These are phyloP conservation scores for Saccostrea echinata DNA, from an alignment of 1,140 invertebrate genomes.

Conservation along the genomic window DNA sequence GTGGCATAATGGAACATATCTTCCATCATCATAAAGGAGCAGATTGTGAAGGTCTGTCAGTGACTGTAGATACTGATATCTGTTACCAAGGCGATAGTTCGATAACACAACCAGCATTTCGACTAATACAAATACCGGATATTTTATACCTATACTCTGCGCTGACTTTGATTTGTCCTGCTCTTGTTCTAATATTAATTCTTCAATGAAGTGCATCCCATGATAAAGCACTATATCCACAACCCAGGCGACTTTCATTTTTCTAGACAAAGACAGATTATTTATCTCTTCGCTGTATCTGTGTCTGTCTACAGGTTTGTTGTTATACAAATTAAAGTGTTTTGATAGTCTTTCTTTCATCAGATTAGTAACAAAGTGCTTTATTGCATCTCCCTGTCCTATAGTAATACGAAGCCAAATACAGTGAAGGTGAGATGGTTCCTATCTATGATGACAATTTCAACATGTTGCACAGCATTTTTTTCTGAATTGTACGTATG, in stretches of 20 bases:
- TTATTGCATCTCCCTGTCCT: no score
- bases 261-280: no score
- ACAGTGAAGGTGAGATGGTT: background rate
- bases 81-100: background rate
- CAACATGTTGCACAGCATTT: no score
- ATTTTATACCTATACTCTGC: background rate
- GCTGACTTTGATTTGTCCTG: no score
- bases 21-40: no score
- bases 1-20: background rate
- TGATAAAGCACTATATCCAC: background rate
- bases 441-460: background rate
- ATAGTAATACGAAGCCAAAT: background rate
- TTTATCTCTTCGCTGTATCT: no score
- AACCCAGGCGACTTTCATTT: background rate
- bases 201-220: background rate
- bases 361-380: background rate
- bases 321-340: background rate
- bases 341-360: background rate
- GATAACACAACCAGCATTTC: background rate
- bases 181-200: no score
- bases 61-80: no score
- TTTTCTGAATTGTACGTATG: background rate
- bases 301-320: background rate
- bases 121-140: background rate
- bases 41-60: background rate